phyloP scores from a whole-genome alignment of 1,140 invertebrate species.

The Asobara japonica region DNA sequence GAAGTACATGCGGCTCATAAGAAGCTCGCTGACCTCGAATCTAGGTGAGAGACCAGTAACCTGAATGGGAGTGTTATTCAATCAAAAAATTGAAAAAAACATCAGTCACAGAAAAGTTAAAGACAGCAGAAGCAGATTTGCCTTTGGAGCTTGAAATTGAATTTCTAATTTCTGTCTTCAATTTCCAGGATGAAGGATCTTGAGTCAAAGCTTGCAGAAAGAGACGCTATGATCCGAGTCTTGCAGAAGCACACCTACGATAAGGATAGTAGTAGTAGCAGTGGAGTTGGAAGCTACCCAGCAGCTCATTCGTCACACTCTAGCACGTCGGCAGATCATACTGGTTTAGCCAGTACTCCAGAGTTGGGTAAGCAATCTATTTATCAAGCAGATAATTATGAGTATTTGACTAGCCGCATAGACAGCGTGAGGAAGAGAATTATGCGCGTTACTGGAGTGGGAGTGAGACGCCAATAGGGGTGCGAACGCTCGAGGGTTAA shows the following conservation, averaged over 20 bases:
- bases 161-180: constrained; percentile 33
- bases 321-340: constrained; percentile 63
- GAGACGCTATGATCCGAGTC: constrained; percentile 90
- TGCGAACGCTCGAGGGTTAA: no score
- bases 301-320: constrained; percentile 64
- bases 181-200: constrained; percentile 80
- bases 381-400: no score
- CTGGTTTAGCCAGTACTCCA: constrained; percentile 58
- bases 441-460: no score
- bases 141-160: no score
- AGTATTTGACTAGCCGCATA: no score
- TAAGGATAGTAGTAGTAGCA: constrained; percentile 71
- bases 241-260: constrained; percentile 83
- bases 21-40: constrained; percentile 84
- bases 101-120: background rate
- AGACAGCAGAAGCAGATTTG: no score
- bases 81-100: background rate
- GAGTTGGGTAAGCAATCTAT: constrained; percentile 59
- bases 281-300: constrained; percentile 63
- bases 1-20: constrained; percentile 87
- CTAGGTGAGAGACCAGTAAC: constrained; percentile 67
- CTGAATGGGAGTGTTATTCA: no score
- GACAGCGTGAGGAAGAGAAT: no score
- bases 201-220: constrained; percentile 87
- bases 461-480: no score